Conservation (phyloP, 2,797 vertebrate genomes). For the Trachurus trachurus region DNA sequence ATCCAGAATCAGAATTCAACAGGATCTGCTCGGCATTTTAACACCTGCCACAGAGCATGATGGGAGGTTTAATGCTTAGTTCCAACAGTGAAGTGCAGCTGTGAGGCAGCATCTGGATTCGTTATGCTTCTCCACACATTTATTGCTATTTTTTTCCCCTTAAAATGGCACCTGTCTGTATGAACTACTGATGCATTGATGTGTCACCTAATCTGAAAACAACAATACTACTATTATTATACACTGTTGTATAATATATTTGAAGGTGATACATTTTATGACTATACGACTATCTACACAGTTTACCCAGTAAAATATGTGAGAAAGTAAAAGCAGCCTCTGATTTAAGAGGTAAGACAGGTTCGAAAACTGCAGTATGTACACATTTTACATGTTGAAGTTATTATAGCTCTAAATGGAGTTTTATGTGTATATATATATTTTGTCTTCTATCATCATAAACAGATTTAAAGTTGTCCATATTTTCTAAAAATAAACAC, state of each 20-base stretch:
- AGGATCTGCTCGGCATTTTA: background rate
- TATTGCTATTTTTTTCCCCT: too few relatives aligned
- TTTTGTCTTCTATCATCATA: background rate
- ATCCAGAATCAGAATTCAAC: background rate
- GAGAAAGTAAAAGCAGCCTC: background rate
- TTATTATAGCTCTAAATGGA: background rate
- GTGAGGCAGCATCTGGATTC: background rate
- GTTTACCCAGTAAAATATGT: background rate
- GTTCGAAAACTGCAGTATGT: background rate
- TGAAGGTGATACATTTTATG: background rate
- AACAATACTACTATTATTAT: too few relatives aligned
- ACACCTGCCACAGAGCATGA: background rate
- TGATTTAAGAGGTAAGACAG: background rate
- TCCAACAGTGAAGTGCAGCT: background rate
- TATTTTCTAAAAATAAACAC: constrained; percentile 53
- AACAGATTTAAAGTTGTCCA: constrained; percentile 19
- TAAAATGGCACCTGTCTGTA: background rate
- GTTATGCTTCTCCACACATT: too few relatives aligned
- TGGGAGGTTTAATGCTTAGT: background rate
- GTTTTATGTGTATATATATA: background rate
- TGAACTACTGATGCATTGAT: background rate
- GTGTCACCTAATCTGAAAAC: background rate
- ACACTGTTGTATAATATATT: too few relatives aligned
- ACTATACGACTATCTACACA: background rate
- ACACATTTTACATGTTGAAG: background rate